Evolutionary conservation across 2,113 vertebrate genomes (phyloP).

Genomic region (Hippopotamus amphibius): DNA sequence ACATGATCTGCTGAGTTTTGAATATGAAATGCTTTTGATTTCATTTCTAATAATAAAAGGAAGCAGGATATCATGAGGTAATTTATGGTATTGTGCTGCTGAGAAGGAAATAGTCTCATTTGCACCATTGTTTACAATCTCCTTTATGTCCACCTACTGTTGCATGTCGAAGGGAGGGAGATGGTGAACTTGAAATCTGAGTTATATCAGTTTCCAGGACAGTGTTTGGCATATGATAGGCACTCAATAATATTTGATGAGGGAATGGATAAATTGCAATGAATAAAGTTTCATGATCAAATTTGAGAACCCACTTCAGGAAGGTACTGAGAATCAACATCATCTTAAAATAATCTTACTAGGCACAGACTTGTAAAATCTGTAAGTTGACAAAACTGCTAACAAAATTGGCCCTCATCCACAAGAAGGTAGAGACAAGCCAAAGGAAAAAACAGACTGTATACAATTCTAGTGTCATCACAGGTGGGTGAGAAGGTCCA

Average conservation of each 20-base stretch:
- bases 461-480: neutral
- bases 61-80: neutral
- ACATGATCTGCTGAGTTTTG: slow-evolving; percentile 26
- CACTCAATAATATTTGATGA: neutral
- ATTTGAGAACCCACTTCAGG: neutral
- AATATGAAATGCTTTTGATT: slow-evolving; percentile 56
- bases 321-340: neutral
- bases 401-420: neutral
- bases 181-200: neutral
- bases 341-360: neutral
- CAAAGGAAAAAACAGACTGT: neutral
- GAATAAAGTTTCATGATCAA: slow-evolving; percentile 3
- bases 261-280: neutral
- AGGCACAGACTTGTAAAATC: slow-evolving; percentile 1
- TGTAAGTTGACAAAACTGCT: neutral
- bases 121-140: neutral
- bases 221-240: neutral
- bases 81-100: slow-evolving; percentile 5
- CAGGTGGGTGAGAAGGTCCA: neutral
- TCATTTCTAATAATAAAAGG: slow-evolving; percentile 44
- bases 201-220: neutral
- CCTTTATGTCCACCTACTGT: neutral
- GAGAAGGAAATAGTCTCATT: neutral
- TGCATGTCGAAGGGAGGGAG: neutral
- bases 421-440: neutral